These are phyloP conservation scores for Atethmia centrago DNA, from an alignment of 2,888 invertebrate genomes.

Conservation along the genomic window DNA sequence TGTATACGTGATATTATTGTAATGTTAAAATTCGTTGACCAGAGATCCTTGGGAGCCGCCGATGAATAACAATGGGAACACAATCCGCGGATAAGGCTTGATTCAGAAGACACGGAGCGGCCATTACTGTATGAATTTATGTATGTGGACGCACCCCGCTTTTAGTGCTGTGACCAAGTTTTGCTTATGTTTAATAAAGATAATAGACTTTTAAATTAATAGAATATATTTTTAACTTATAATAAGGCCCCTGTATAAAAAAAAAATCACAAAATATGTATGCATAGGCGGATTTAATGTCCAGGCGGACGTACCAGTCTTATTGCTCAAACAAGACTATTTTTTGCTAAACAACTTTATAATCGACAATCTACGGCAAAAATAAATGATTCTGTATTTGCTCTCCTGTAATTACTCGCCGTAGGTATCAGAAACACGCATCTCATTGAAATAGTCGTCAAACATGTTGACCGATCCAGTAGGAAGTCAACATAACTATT, in stretches of 20 bases:
- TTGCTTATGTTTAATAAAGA: constrained; percentile 28
- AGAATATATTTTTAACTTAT: background rate
- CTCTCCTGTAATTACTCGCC: no score
- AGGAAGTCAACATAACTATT: no score
- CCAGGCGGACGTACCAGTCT: no score
- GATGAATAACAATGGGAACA: constrained; percentile 84
- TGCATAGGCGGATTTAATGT: no score
- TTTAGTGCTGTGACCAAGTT: constrained; percentile 41
- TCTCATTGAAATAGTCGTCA: no score
- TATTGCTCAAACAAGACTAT: no score
- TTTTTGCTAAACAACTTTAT: no score
- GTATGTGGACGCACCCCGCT: constrained; percentile 72
- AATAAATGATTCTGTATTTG: no score
- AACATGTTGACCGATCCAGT: no score
- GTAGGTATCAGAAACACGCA: no score
- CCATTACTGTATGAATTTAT: constrained; percentile 89
- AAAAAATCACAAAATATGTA: no score
- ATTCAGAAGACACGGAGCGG: constrained; percentile 78
- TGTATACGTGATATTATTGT: constrained; percentile 73
- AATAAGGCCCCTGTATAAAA: background rate
- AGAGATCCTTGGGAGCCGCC: constrained; percentile 74
- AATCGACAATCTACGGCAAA: no score
- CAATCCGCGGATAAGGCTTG: constrained; percentile 74
- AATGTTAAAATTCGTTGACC: constrained; percentile 76
- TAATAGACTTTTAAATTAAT: constrained; percentile 10